phyloP scores from a whole-genome alignment of 2,113 vertebrate species.

The Oxyura jamaicensis region DNA sequence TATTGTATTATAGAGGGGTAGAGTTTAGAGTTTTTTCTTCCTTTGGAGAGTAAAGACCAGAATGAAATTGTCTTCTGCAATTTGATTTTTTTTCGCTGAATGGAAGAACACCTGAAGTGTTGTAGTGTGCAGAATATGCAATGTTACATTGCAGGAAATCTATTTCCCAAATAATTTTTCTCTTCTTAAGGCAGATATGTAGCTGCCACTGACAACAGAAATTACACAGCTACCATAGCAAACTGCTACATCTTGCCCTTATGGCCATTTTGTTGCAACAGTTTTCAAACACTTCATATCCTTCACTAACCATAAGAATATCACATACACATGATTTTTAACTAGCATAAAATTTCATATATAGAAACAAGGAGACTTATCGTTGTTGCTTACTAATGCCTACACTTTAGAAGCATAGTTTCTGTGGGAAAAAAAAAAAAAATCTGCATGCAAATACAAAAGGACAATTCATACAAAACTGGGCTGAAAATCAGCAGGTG shows the following conservation, averaged over 20 bases:
- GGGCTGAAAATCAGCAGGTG: not conserved
- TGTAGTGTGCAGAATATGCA: not conserved
- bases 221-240: not conserved
- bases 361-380: not conserved
- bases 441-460: rapidly evolving
- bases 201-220: not conserved
- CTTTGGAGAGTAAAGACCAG: slow-evolving; percentile 4
- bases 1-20: not conserved
- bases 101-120: not conserved
- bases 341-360: not conserved
- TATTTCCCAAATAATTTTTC: not conserved
- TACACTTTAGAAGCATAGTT: not conserved
- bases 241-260: not conserved
- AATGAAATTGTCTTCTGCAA: slow-evolving; percentile 33
- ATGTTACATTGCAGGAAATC: not conserved
- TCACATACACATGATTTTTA: not conserved
- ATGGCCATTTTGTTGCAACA: not conserved
- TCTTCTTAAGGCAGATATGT: not conserved
- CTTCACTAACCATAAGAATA: not conserved
- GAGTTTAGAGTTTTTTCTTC: not conserved
- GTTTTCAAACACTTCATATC: not conserved
- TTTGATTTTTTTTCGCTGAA: not conserved
- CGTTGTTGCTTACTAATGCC: not conserved
- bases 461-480: not conserved
- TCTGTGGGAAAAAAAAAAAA: not conserved